Conservation (phyloP, 2,797 vertebrate species). For the Amblyraja radiata region DNA sequence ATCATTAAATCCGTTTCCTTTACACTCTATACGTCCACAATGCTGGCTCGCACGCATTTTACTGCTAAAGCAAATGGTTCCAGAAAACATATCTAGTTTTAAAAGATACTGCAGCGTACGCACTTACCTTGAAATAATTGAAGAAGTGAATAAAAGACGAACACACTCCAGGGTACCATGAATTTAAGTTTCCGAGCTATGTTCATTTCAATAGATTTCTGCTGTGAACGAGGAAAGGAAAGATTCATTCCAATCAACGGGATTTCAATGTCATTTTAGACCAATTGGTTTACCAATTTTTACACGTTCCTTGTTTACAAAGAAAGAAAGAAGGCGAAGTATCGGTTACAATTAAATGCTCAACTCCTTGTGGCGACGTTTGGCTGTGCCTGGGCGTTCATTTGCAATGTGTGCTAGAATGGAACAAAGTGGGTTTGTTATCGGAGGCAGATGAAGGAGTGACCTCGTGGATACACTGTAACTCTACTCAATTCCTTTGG, state of each 20-base stretch:
- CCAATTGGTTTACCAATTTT: constrained; percentile 4
- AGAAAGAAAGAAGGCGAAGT: neutral
- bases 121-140: constrained; percentile 76
- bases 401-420: neutral
- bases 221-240: neutral
- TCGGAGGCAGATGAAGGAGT: neutral
- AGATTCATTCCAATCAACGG: neutral
- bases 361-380: neutral
- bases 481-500: neutral
- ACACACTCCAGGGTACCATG: constrained; percentile 75
- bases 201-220: constrained; percentile 77
- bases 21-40: neutral
- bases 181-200: constrained; percentile 77
- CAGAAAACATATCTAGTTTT: too few relatives aligned
- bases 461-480: neutral
- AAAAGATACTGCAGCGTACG: neutral
- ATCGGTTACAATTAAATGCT: neutral
- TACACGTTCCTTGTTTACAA: neutral
- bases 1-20: neutral
- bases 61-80: too few relatives aligned
- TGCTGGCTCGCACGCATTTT: neutral
- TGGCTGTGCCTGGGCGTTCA: neutral
- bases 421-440: constrained; percentile 18
- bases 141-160: constrained; percentile 72
- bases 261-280: constrained; percentile 22